phyloP scores from a whole-genome alignment of 2,113 vertebrate species.

The Aplodontia rufa region DNA sequence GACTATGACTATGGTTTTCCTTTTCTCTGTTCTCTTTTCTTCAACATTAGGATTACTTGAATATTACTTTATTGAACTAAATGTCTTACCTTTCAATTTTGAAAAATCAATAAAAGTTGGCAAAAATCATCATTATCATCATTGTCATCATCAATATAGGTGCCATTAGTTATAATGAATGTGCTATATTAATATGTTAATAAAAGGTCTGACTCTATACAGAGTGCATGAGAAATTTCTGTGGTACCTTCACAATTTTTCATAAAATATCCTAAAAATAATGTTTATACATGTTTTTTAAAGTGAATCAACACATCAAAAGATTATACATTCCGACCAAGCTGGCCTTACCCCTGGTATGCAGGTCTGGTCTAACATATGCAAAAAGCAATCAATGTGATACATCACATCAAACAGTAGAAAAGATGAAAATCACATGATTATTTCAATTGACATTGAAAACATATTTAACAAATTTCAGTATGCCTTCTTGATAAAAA shows the following conservation, averaged over 20 bases:
- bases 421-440: background rate
- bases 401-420: background rate
- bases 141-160: background rate
- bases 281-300: background rate
- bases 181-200: background rate
- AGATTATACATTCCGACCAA: background rate
- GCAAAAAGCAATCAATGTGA: background rate
- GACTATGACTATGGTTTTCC: background rate
- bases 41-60: background rate
- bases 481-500: background rate
- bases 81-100: background rate
- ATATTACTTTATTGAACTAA: background rate
- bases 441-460: background rate
- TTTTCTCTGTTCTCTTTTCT: background rate
- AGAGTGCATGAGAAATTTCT: background rate
- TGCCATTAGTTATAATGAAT: background rate
- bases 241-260: background rate
- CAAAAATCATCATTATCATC: no score
- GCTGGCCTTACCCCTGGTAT: background rate
- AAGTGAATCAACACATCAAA: background rate
- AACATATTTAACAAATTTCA: background rate
- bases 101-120: background rate
- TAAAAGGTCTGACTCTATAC: background rate
- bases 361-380: background rate
- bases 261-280: background rate